Base-by-base conservation (phyloP, 2,113 vertebrate genomes). In the Theropithecus gelada region DNA sequence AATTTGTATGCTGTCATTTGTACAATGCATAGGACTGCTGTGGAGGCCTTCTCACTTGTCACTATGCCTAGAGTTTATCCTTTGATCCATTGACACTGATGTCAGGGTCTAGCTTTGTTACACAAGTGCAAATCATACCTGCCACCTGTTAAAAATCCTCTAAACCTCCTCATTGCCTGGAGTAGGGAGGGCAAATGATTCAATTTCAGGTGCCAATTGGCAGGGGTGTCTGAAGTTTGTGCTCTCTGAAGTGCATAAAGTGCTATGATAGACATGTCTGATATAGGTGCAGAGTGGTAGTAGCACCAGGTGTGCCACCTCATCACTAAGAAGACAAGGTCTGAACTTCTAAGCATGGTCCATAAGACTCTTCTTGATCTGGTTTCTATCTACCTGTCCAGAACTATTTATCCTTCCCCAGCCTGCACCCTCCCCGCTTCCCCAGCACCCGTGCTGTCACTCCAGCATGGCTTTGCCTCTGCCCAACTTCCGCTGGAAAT, bases 211-310 rank as follows among this genome's bases (percentile, higher is more conserved):
- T 91, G 66, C 55, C 75, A 79, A 2, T 75, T 35, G 59, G 50
- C 52, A 35, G 52, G 59, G 92, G 78, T 81, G 88, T 32, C 73
- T 84, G 78, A 83, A 43, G 73, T 50, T 45, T 35, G 27, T 59
- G 89, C 78, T 78, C 80, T 18, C 79, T 79, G 78, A 88, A 50
- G 81, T 48, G 40, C 40, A n/a, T 88, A 35, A 95, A 88, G 45
- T 17, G 25, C 72, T 25, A 3, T 78, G 96, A 48, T 61, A 50
- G 81, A 85, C 35, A 73, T 55, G 72, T 88, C 72, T 81, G 88
- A 20, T 6, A 0, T 7, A 17, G 38, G 35, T 75, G 32, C 38
- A 30, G 78, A 90, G 86, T n/a, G 50, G 40, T 25, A 20, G 27
- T 66, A 32, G 3, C 3, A 66, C 75, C 92, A 89, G 85, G 45